Evolutionary conservation across 92 coral and sea anemone genomes (phyloP), one percentile per base, ranked within the genome.

Genomic region (Nematostella vectensis): DNA sequence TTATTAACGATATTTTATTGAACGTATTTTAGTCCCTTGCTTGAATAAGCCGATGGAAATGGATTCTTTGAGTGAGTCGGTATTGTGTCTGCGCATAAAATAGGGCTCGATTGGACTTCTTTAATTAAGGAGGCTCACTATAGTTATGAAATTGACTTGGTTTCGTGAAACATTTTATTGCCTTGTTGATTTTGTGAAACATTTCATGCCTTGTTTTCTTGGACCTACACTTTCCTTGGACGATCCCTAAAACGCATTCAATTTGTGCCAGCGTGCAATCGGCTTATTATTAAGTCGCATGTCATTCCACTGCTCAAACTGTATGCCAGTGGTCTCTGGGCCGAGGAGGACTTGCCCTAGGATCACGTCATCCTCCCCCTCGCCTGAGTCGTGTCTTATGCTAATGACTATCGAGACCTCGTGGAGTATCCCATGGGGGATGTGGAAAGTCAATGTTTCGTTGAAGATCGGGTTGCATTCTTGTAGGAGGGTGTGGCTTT

Each of bases 271-370:
- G 30, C 95, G 70, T 6, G 95, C 95, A n/a, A 69, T 61, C n/a
- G 98, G 98, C 42, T 81, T 91, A 54, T 66, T 85, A 51, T 80
- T 79, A 6, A 71, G 68, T 61, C 95, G 62, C 88, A 91, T 78
- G 39, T 91, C 95, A 47, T 91, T 83, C 98, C 98, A 91, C 69
- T 91, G 98, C 23, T 91, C 95, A 75, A 91, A 91, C 54, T 81
- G 85, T 40, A 69, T 58, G 33, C 98, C 98, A 13, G 88, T 81
- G 58, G 91, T 67, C 28, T 83, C 81, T 51, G 95, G 86, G 21
- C 98, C 98, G 31, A 91, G 82, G 30, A 81, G 65, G 37, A 85
- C 80, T 63, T 68, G 87, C 12, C 98, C 98, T n/a, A 89, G 74
- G 29, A 72, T 47, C 38, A 62, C 61, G 33, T 67, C 78, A 51